A percentile compares a stretch with the other conserved stretches of the same genome.
phyloP scores from a whole-genome alignment of 2,113 vertebrate species.

The Odontophorus gujanensis region DNA sequence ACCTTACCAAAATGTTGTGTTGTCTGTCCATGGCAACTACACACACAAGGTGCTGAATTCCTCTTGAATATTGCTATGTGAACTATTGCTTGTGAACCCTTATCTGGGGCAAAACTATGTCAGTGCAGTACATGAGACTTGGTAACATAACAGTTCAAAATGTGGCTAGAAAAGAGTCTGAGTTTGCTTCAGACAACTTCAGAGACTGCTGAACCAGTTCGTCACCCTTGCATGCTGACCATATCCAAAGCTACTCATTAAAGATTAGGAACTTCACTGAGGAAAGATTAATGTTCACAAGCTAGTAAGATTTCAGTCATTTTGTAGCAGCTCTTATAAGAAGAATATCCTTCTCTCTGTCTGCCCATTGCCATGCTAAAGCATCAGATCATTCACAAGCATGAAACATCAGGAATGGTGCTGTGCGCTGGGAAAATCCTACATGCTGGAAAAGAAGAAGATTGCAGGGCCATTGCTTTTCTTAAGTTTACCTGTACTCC shows the following conservation, averaged over 20 bases:
- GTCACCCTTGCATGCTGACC: background rate
- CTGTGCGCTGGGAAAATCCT: background rate
- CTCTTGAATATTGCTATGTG: background rate
- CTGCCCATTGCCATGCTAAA: rapidly evolving
- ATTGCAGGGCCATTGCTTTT: background rate
- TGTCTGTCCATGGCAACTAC: background rate
- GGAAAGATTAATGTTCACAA: background rate
- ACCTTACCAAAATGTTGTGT: background rate
- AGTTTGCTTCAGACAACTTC: background rate
- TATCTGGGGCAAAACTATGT: background rate
- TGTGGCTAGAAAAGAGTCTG: background rate
- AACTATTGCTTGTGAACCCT: background rate
- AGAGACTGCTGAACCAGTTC: background rate
- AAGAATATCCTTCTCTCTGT: background rate
- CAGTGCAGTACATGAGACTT: background rate
- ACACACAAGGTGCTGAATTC: background rate
- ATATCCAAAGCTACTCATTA: background rate
- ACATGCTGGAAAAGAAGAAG: background rate
- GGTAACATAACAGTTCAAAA: background rate
- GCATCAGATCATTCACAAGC: background rate
- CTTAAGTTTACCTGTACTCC: background rate
- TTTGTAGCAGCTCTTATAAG: background rate
- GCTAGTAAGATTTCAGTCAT: background rate
- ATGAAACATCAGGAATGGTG: background rate
- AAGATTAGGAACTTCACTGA: background rate